These are phyloP conservation scores for Mesopsocus fuscifrons DNA, from an alignment of 2,888 invertebrate species.

Conservation along the genomic window DNA sequence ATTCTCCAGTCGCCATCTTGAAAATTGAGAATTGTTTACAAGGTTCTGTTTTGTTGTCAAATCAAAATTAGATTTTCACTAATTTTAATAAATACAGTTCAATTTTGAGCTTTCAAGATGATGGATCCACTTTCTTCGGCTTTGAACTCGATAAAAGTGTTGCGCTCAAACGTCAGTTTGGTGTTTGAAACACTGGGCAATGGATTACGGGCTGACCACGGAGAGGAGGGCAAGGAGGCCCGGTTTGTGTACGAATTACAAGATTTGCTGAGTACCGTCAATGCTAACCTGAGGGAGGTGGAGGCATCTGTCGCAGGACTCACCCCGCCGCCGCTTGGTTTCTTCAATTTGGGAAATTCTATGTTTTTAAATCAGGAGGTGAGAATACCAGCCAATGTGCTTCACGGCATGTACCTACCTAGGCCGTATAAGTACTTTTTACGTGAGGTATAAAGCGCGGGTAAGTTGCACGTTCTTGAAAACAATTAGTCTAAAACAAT, in stretches of 20 bases:
- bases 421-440: too few species aligned
- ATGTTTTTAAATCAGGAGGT: conserved; percentile 76
- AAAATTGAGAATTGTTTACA: too few species aligned
- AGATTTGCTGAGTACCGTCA: conserved; percentile 59
- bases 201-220: conserved; percentile 58
- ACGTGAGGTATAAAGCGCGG: too few species aligned
- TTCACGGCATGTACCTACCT: too few species aligned
- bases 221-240: conserved; percentile 57
- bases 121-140: conserved; percentile 56
- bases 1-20: too few species aligned
- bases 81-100: background rate
- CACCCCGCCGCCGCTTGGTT: conserved; percentile 58
- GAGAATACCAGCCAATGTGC: too few species aligned
- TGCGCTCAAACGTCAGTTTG: conserved; percentile 66
- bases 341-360: conserved; percentile 69
- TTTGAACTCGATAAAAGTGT: conserved; percentile 50
- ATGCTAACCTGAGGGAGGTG: conserved; percentile 64
- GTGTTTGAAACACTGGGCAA: conserved; percentile 73
- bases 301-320: conserved; percentile 54
- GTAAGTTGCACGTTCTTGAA: too few species aligned
- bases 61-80: too few species aligned
- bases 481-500: too few species aligned
- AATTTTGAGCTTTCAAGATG: too few species aligned
- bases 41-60: too few species aligned
- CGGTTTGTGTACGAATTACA: conserved; percentile 50